phyloP scores from a whole-genome alignment of 2,888 invertebrate species.

The Poecilus cupreus region DNA sequence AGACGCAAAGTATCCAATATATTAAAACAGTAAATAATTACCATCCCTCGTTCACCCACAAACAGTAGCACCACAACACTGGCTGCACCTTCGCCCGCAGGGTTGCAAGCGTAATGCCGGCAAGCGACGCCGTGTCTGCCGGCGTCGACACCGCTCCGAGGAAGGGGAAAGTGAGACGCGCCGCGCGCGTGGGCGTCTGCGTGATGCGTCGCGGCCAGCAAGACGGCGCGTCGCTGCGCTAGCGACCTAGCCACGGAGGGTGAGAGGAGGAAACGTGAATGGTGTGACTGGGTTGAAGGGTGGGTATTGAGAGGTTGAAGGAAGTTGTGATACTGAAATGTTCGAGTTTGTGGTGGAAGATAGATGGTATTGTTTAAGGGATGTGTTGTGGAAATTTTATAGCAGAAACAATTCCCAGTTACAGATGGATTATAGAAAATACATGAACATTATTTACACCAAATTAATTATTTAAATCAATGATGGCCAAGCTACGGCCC shows the following conservation, averaged over 20 bases:
- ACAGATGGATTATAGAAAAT: too few relatives aligned
- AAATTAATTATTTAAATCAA: too few relatives aligned
- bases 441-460: too few relatives aligned
- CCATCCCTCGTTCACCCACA: neutral
- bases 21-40: neutral
- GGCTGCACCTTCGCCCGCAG: neutral
- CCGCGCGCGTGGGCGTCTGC: conserved; percentile 60
- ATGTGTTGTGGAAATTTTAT: too few relatives aligned
- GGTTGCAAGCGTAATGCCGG: conserved; percentile 3
- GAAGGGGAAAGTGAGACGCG: conserved; percentile 68
- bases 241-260: neutral
- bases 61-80: neutral
- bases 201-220: conserved; percentile 68
- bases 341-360: too few relatives aligned
- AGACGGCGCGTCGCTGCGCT: conserved; percentile 71
- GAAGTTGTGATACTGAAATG: neutral
- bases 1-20: neutral
- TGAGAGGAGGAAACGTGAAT: neutral
- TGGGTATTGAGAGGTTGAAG: neutral
- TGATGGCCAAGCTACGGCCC: too few relatives aligned
- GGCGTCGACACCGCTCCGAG: conserved; percentile 63
- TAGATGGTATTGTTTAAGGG: too few relatives aligned
- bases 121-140: neutral
- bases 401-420: too few relatives aligned
- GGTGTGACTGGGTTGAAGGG: neutral